Evolutionary conservation across 2,113 vertebrate species (phyloP).

Genomic region (Thalassarche chlororhynchos): DNA sequence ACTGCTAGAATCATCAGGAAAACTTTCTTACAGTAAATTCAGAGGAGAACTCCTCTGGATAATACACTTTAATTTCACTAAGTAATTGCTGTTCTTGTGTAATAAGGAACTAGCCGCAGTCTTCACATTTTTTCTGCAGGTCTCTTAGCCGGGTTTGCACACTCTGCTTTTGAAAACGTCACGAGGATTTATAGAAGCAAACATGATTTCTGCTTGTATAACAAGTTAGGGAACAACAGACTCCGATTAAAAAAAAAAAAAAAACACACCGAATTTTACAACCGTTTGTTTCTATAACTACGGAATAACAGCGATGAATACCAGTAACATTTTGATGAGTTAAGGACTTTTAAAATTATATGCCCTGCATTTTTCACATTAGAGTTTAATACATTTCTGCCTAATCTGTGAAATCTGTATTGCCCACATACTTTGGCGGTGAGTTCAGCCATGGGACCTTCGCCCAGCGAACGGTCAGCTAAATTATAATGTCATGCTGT

Average conservation of each 20-base stretch:
- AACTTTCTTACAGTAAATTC: not conserved
- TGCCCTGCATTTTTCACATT: not conserved
- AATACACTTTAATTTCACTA: not conserved
- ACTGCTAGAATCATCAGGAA: not conserved
- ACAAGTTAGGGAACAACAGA: not conserved
- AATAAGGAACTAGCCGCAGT: not conserved
- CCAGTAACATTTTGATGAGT: not conserved
- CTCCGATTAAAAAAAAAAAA: not conserved
- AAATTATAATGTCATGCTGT: not conserved
- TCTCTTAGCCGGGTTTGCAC: not conserved
- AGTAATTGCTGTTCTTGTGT: not conserved
- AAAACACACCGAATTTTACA: not conserved
- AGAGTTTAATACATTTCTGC: not conserved
- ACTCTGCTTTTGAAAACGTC: not conserved
- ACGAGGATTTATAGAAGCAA: not conserved
- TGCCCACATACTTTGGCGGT: not conserved
- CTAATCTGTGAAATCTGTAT: not conserved
- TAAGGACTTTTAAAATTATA: not conserved
- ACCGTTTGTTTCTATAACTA: not conserved
- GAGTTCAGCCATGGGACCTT: not conserved
- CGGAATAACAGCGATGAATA: rapidly evolving
- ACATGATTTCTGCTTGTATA: not conserved
- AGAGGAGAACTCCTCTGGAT: not conserved
- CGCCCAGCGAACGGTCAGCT: not conserved
- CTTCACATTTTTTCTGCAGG: not conserved